A percentile compares a stretch with the other conserved stretches of the same genome.
These are phyloP conservation scores for Drosophila serrata DNA, from an alignment of 1,140 invertebrate species.

Conservation along the genomic window DNA sequence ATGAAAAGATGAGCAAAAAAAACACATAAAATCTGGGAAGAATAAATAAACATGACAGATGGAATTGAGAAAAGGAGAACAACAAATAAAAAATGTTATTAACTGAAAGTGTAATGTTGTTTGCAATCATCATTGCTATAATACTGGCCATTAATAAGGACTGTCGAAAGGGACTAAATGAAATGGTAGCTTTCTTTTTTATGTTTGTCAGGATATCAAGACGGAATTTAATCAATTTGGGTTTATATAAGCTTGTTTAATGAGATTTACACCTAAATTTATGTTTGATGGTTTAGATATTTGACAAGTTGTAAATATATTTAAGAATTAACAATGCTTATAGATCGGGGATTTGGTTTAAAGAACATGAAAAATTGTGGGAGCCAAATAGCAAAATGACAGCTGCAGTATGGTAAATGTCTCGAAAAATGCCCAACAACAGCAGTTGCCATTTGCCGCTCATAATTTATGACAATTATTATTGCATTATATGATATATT, in stretches of 20 bases:
- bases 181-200: conserved; percentile 4
- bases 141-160: conserved; percentile 43
- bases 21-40: conserved; percentile 38
- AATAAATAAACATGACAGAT: conserved; percentile 76
- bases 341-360: background rate
- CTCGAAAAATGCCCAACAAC: conserved; percentile 16
- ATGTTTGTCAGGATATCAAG: background rate
- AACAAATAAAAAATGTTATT: conserved; percentile 60
- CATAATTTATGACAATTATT: conserved; percentile 79
- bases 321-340: background rate
- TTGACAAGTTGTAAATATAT: background rate
- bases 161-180: conserved; percentile 1
- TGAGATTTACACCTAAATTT: background rate
- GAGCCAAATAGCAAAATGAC: conserved; percentile 29
- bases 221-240: conserved; percentile 4
- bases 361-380: conserved; percentile 4
- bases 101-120: conserved; percentile 48
- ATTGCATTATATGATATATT: conserved; percentile 45
- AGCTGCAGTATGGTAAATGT: conserved; percentile 62
- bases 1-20: conserved; percentile 29
- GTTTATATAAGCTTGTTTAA: background rate
- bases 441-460: conserved; percentile 50
- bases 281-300: background rate
- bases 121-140: conserved; percentile 34
- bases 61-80: conserved; percentile 27